These are phyloP conservation scores for Ceryle rudis DNA, from an alignment of 2,797 vertebrate species.

Conservation along the genomic window DNA sequence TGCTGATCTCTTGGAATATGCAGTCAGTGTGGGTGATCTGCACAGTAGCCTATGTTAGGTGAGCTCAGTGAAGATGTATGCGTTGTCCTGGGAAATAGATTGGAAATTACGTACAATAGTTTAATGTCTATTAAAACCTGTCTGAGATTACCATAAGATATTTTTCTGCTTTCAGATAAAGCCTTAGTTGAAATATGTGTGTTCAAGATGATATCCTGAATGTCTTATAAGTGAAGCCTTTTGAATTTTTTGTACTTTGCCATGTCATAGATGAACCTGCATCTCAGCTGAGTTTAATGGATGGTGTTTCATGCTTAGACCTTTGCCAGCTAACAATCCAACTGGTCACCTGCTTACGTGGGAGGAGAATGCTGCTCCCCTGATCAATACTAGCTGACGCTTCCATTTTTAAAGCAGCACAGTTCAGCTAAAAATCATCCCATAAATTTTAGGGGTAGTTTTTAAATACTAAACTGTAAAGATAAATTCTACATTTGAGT, in stretches of 20 bases:
- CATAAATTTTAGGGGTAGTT: neutral
- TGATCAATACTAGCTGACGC: neutral
- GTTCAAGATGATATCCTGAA: neutral
- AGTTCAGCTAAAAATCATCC: neutral
- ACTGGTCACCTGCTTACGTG: neutral
- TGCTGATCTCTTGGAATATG: neutral
- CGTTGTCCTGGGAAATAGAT: neutral
- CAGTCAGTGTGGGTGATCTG: neutral
- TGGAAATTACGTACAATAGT: neutral
- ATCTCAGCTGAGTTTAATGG: neutral
- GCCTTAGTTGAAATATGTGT: neutral
- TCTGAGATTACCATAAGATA: neutral
- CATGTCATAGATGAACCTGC: neutral
- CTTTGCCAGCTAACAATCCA: neutral
- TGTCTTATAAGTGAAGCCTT: neutral
- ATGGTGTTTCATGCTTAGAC: neutral
- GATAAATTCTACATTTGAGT: neutral
- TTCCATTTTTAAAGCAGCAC: neutral
- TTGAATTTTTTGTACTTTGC: neutral
- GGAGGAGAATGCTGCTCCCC: neutral
- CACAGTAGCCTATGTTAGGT: neutral
- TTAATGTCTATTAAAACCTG: neutral
- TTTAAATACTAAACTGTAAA: neutral
- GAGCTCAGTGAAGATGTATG: neutral
- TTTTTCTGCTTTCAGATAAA: neutral